These are phyloP conservation scores for Calcarius ornatus DNA, from an alignment of 2,113 vertebrate species.

Conservation along the genomic window DNA sequence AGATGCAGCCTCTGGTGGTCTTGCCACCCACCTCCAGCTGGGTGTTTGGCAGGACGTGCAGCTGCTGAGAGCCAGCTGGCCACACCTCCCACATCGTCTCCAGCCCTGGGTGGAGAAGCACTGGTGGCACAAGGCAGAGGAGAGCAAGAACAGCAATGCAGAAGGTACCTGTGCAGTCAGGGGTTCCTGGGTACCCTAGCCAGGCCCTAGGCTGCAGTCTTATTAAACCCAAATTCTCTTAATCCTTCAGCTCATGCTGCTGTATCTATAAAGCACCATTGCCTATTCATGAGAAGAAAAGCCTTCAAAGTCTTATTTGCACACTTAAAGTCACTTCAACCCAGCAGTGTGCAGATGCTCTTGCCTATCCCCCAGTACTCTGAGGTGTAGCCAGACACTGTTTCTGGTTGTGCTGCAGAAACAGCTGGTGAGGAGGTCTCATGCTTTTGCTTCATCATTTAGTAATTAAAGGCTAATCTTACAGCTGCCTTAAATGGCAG, in stretches of 20 bases:
- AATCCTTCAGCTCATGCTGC: background rate
- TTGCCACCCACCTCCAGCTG: background rate
- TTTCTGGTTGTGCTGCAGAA: background rate
- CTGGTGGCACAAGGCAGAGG: background rate
- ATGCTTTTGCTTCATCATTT: background rate
- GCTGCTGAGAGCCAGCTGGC: background rate
- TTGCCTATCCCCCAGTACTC: accelerated
- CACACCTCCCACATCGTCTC: background rate
- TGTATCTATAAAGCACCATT: background rate
- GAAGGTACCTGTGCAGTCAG: background rate
- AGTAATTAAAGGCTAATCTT: background rate
- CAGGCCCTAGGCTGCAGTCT: background rate
- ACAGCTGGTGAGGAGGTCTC: background rate
- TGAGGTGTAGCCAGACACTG: background rate
- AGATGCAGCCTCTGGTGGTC: background rate
- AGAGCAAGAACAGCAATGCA: background rate
- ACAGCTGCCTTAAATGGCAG: background rate
- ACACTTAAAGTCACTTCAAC: background rate
- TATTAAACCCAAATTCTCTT: background rate
- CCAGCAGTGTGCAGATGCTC: background rate
- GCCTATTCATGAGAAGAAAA: background rate
- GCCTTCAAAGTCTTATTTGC: background rate
- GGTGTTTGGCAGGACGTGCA: background rate
- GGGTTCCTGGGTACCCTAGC: background rate
- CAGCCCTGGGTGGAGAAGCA: background rate